A percentile compares a stretch with the other conserved stretches of the same genome.
Conservation (phyloP, 2,113 vertebrate species). For the Boulengeromyrus knoepffleri region DNA sequence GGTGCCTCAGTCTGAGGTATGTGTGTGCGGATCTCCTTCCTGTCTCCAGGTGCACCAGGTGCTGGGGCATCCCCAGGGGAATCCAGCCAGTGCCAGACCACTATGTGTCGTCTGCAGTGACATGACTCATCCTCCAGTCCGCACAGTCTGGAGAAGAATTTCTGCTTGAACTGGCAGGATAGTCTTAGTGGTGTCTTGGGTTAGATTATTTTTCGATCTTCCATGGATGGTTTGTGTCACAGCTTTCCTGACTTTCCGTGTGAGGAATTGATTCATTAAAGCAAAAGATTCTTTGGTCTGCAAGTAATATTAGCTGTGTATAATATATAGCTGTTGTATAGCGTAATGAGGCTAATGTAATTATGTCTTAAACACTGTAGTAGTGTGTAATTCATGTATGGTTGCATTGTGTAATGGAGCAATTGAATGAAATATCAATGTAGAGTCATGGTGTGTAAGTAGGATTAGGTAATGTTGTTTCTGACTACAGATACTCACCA, state of each 20-base stretch:
- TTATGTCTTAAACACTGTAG: neutral
- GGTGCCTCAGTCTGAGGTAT: neutral
- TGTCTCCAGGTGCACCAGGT: neutral
- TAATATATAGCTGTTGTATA: neutral
- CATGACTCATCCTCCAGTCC: neutral
- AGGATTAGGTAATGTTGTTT: neutral
- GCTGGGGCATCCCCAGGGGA: neutral
- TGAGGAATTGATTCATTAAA: neutral
- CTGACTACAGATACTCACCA: neutral
- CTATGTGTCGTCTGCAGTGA: neutral
- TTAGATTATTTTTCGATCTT: neutral
- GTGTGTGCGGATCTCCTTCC: neutral
- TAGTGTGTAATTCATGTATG: neutral
- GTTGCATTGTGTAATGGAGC: neutral
- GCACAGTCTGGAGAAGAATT: neutral
- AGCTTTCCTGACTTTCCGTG: neutral
- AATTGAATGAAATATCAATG: neutral
- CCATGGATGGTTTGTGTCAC: neutral
- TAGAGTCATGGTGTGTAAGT: neutral
- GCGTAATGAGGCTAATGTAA: neutral
- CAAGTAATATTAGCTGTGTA: neutral
- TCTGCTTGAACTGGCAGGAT: neutral
- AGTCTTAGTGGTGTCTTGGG: neutral
- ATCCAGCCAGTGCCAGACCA: neutral
- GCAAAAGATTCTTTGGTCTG: neutral